Conservation (phyloP, 92 coral and sea anemone genomes). For the Anthopleura xanthogrammica region DNA sequence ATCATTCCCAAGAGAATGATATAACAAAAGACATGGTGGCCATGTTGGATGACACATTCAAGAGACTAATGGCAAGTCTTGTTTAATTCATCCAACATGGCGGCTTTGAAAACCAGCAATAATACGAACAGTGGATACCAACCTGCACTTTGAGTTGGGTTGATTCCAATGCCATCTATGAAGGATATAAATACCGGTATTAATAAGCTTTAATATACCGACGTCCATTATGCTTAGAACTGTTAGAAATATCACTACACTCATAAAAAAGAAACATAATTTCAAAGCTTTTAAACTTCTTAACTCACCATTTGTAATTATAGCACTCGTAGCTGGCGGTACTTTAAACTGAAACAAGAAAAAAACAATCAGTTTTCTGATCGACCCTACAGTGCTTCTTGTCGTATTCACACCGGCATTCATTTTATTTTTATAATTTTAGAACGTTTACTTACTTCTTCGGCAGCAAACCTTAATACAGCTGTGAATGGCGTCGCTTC, state of each 20-base stretch:
- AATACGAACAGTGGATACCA: not conserved
- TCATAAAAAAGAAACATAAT: too few species aligned
- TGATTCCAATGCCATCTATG: conserved; percentile 97
- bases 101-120: not conserved
- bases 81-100: too few species aligned
- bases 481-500: conserved; percentile 97
- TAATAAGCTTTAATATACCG: not conserved
- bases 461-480: conserved; percentile 97
- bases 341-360: conserved; percentile 76
- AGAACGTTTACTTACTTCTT: conserved; percentile 79
- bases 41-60: too few species aligned
- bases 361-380: not conserved
- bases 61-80: too few species aligned
- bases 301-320: conserved; percentile 97
- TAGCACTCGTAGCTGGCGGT: conserved; percentile 99
- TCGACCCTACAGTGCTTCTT: not conserved
- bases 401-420: not conserved
- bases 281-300: not conserved
- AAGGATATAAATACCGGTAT: not conserved
- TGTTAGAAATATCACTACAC: too few species aligned
- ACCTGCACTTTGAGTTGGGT: conserved; percentile 99
- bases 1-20: too few species aligned
- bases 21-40: too few species aligned
- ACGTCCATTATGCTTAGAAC: not conserved
- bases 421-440: not conserved